A percentile compares a stretch with the other conserved stretches of the same genome.
phyloP scores from a whole-genome alignment of 2,797 vertebrate genomes.

The Pygocentrus nattereri region DNA sequence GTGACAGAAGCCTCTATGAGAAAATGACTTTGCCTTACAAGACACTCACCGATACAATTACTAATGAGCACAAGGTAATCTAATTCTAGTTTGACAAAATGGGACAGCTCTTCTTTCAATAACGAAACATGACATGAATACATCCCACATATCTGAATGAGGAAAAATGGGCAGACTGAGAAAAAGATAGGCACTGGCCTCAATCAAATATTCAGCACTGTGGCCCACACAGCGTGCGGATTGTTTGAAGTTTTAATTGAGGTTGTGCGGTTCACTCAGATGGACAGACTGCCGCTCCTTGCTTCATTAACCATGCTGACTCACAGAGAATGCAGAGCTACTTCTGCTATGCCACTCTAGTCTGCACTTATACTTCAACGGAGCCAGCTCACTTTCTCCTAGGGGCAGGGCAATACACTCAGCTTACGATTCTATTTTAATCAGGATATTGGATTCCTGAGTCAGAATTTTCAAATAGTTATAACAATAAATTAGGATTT shows the following conservation, averaged over 20 bases:
- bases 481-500: too few species aligned
- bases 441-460: too few species aligned
- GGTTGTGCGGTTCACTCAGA: slow-evolving; percentile 69
- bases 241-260: slow-evolving; percentile 79
- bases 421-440: too few species aligned
- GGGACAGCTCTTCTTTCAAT: neutral
- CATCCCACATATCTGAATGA: slow-evolving; percentile 10
- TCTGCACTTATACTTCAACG: too few species aligned
- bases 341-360: slow-evolving; percentile 62
- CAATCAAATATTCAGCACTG: slow-evolving; percentile 66
- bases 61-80: neutral
- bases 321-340: slow-evolving; percentile 61
- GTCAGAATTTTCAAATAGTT: too few species aligned
- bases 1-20: neutral
- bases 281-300: slow-evolving; percentile 35
- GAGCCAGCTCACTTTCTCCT: too few species aligned
- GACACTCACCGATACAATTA: neutral
- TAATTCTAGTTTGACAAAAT: neutral
- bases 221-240: slow-evolving; percentile 41
- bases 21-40: neutral
- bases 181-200: slow-evolving; percentile 39
- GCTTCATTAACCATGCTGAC: slow-evolving; percentile 63
- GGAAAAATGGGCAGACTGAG: slow-evolving; percentile 18
- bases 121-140: slow-evolving; percentile 17
- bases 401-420: too few species aligned